phyloP scores from a whole-genome alignment of 2,888 invertebrate species.

The Drosophila merina region DNA sequence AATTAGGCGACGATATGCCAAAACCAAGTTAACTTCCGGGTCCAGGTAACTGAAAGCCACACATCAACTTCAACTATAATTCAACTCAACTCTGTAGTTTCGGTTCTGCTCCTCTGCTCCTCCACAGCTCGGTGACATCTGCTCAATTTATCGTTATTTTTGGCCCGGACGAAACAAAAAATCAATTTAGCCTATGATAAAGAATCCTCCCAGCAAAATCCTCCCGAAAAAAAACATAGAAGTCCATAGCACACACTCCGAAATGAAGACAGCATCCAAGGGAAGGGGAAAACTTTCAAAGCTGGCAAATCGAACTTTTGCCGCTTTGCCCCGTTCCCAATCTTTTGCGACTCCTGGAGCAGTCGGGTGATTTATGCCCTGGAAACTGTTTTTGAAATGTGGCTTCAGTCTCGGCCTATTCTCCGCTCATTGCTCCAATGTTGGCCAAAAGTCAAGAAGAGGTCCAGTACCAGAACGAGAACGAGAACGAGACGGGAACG shows the following conservation, averaged over 20 bases:
- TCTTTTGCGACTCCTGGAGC: constrained; percentile 52
- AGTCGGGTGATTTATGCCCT: constrained; percentile 76
- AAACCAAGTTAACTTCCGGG: constrained; percentile 13
- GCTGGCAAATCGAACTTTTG: constrained; percentile 71
- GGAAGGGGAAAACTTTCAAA: constrained; percentile 42
- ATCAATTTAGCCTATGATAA: constrained; percentile 77
- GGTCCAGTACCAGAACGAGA: background rate
- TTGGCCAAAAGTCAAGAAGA: constrained; percentile 70
- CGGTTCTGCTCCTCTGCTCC: constrained; percentile 20
- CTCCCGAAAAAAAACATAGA: constrained; percentile 13
- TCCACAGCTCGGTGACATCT: constrained; percentile 65
- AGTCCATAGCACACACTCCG: constrained; percentile 1
- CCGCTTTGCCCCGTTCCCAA: constrained; percentile 7
- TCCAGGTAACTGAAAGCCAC: constrained; percentile 63
- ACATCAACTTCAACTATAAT: constrained; percentile 69
- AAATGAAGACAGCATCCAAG: constrained; percentile 29
- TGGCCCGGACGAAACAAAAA: constrained; percentile 58
- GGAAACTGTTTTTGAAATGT: constrained; percentile 78
- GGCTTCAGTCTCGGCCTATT: constrained; percentile 60
- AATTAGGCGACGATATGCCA: constrained; percentile 75
- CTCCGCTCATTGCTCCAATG: constrained; percentile 50
- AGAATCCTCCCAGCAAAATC: constrained; percentile 39
- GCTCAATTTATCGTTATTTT: constrained; percentile 78
- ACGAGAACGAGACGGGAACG: constrained; percentile 25
- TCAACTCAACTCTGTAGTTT: constrained; percentile 67